phyloP scores from a whole-genome alignment of 2,888 invertebrate genomes.

The Caradrina kadenii region DNA sequence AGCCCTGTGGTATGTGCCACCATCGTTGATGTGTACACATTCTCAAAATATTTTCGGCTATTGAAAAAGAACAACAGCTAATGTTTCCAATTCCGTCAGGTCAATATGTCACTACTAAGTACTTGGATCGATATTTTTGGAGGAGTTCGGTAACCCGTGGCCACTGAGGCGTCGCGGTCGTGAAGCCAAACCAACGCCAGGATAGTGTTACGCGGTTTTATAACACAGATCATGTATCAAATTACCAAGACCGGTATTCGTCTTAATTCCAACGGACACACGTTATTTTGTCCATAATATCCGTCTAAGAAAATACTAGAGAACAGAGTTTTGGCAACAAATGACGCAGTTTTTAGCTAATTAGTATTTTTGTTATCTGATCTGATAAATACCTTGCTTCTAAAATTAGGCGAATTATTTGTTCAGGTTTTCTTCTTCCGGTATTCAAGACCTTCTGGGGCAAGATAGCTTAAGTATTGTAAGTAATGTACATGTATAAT shows the following conservation, averaged over 20 bases:
- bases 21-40: not conserved
- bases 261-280: slow-evolving; percentile 51
- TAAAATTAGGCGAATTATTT: not conserved
- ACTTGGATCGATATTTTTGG: slow-evolving; percentile 54
- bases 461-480: not conserved
- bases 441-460: not conserved
- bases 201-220: slow-evolving; percentile 77
- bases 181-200: slow-evolving; percentile 80
- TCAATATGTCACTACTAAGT: slow-evolving; percentile 11
- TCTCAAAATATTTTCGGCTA: not conserved
- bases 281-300: slow-evolving; percentile 30
- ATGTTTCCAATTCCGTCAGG: slow-evolving; percentile 17
- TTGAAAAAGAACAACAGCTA: not conserved
- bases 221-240: slow-evolving; percentile 50
- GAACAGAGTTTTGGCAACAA: slow-evolving; percentile 1
- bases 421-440: not conserved
- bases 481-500: slow-evolving; percentile 12
- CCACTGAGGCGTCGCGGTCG: slow-evolving; percentile 70
- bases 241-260: slow-evolving; percentile 57
- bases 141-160: slow-evolving; percentile 60
- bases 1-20: not conserved
- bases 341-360: slow-evolving; percentile 16
- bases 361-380: slow-evolving; percentile 9
- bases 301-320: not conserved
- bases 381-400: not conserved